Base-by-base conservation (phyloP, 2,888 invertebrate genomes). In the Drosophila barbarae region DNA sequence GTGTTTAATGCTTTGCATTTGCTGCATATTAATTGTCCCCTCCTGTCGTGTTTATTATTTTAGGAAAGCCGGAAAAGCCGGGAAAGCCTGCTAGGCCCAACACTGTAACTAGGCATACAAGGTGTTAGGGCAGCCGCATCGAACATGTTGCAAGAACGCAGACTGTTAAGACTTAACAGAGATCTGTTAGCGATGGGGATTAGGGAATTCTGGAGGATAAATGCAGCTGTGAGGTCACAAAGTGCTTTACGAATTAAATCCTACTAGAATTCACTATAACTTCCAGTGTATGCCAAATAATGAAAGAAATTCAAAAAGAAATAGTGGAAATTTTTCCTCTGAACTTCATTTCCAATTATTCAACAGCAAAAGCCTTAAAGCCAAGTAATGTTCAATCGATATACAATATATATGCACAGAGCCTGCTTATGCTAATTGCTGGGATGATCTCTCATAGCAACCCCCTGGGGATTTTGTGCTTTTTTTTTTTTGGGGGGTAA, bases 351-450 rank as follows among this genome's bases (percentile, higher is more conserved):
- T 41, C 13, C 23, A n/a, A 26, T 23, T 41, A 18, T 38, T 23
- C n/a, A 23, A 9, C 0, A 26, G 23, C 41, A 1, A 23, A 41
- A 26, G n/a, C 41, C 41, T n/a, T 26, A 26, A 41, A 41, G 41
- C 39, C 39, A 41, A 23, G 13, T 28, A 12, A 44, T 44, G 28
- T 13, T 30, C 30, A 49, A 61, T 61, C 41, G 23, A 60, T 60
- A 49, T 18, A 41, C 39, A 21, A 39, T 26, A 26, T 26, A 39
- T 39, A 38, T 9, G 23, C 42, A 5, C 18, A 5, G 5, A 13
- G 32, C 2, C 42, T 60, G 70, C 67, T 77, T 80, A 80, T 76
- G 77, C 72, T 77, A 80, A 77, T 80, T 80, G 80, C 28, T 32
- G 50, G 44, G 76, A 77, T 76, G 80, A 80, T 77, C 71, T 69